Evolutionary conservation across 2,888 invertebrate species (phyloP), one percentile per base, ranked within the genome.

Genomic region (Eustalomyia histrio): DNA sequence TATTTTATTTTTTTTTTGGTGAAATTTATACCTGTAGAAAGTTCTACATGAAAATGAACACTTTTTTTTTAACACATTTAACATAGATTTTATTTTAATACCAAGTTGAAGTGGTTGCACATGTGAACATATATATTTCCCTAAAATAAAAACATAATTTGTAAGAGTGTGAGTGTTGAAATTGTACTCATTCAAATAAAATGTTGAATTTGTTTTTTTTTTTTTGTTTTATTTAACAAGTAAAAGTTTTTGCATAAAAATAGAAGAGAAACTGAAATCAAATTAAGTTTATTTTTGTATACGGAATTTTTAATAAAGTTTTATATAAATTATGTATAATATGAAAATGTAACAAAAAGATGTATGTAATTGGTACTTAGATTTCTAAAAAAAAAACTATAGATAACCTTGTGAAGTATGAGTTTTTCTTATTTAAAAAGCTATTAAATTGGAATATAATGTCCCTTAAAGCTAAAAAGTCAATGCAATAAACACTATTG

Each of bases 251-350:
- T 55, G 39, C 67, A 67, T 67, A 55, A 73, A 60, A 78, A 33
- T 35, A 69, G 57, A 69, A 69, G 50, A 73, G 67, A 73, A 73
- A 73, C 78, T 78, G 55, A 78, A 78, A 78, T 67, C 35, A 78
- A 73, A 78, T 78, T 61, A 43, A 65, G 58, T 76, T 43, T 55
- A 9, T 39, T 21, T 57, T 68, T 68, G 21, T 67, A 21, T 39
- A 47, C 9, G 35, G 4, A 63, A 60, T 63, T 53, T 21, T 39
- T 18, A 10, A 47, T 21, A 58, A 58, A 57, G 57, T 47, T 73
- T 60, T 18, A 7, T n/a, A 24, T 29, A 16, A 8, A 14, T 53
- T 24, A 53, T 53, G 21, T 24, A 57, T 64, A 69, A 52, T 58
- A 17, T 33, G 43, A 29, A 58, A 55, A 55, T 76, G 24, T 64